Evolutionary conservation across 2,797 vertebrate species (phyloP), one percentile per base, ranked within the genome.

Genomic region (Cuculus canorus): DNA sequence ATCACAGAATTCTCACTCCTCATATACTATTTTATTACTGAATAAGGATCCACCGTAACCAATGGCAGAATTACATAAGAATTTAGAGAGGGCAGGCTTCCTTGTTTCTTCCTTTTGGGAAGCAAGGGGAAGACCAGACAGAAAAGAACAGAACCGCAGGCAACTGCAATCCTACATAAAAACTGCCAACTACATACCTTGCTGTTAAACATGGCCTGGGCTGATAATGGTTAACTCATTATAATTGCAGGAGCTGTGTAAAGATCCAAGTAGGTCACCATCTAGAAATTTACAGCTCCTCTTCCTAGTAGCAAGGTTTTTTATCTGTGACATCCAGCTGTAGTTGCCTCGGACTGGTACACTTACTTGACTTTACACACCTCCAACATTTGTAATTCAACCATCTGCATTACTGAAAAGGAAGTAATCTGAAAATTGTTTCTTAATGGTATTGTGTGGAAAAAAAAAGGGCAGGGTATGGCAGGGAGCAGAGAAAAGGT

Each of bases 211-310:
- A 19, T 4, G 23, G 43, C 13, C 78, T 53, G n/a, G 60, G 13
- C 39, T 90, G 60, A 86, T 92, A 91, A 91, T 14, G 27, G 70
- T 90, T 92, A 92, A 94, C 88, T 80, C 64, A 43, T 22, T 71
- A 77, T 47, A 93, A 91, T 28, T 90, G 61, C 37, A 94, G 43
- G 30, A 94, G 75, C 77, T 73, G 73, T 70, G 43, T 41, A 86
- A 90, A 86, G 81, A 90, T 73, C 56, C 95, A 96, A 70, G 59
- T 94, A 95, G 94, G 90, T 94, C 90, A 95, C 88, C 86, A 84
- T 86, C 82, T 91, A 91, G 82, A 88, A 92, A 90, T 73, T 92
- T 85, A 78, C 32, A 92, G 43, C 65, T 82, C 71, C 54, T 70
- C 75, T 93, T 92, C 65, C 24, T 35, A 47, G 86, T 47, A 79